Percentiles rank a stretch among this genome's conserved stretches.
phyloP scores from a whole-genome alignment of 2,113 vertebrate genomes.

The Barbus barbus region DNA sequence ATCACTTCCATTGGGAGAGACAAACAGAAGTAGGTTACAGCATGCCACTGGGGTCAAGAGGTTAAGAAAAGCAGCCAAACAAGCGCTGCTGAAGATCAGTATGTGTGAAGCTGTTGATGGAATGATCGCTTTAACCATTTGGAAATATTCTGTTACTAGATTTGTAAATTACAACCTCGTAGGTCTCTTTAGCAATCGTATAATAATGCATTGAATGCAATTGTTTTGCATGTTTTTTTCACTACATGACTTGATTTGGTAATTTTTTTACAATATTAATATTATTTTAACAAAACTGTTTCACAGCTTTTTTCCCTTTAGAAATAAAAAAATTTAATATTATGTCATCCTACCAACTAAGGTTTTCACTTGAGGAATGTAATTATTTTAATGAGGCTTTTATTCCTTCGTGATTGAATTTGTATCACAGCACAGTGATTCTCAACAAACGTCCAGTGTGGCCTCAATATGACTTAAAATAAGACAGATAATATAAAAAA shows the following conservation, averaged over 20 bases:
- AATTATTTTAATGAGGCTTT: too few relatives aligned
- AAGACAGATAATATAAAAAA: too few relatives aligned
- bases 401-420: too few relatives aligned
- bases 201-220: too few relatives aligned
- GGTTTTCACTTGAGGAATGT: too few relatives aligned
- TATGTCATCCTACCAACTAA: too few relatives aligned
- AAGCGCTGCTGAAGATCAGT: constrained; percentile 29
- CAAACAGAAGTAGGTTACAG: constrained; percentile 13
- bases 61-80: constrained; percentile 20
- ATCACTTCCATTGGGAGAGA: not conserved
- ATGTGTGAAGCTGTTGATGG: constrained; percentile 6
- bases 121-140: constrained; percentile 1
- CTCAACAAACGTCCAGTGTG: too few relatives aligned
- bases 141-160: not conserved
- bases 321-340: too few relatives aligned
- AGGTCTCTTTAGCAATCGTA: too few relatives aligned
- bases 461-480: too few relatives aligned
- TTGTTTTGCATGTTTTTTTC: constrained; percentile 36
- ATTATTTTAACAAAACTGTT: not conserved
- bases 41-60: constrained; percentile 17
- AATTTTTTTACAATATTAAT: not conserved
- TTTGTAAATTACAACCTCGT: not conserved
- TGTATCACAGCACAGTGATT: too few relatives aligned
- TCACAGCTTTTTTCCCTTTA: not conserved
- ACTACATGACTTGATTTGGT: not conserved